Base-by-base conservation (phyloP, 2,113 vertebrate genomes). In the Nyctereutes procyonoides region DNA sequence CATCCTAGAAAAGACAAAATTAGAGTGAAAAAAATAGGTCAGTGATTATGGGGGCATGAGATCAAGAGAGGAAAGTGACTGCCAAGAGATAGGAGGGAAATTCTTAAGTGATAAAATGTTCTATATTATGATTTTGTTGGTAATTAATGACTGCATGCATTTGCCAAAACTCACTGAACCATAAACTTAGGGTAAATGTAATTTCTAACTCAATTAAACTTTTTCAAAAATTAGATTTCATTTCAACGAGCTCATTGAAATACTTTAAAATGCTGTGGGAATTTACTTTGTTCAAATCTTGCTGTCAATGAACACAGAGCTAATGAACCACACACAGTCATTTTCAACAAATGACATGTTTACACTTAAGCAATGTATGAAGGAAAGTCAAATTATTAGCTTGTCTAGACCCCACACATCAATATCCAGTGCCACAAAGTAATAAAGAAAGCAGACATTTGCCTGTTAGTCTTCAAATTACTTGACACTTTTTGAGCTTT, bases 341-440 rank as follows among this genome's bases (percentile, higher is more conserved):
- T 69, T 67, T 79, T 55, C 83, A 86, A n/a, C 55, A 77, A 56
- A 86, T 65, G 26, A 93, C 58, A 93, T 58, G 35, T 86, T 87
- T 87, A 58, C n/a, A 56, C 20, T 48, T 86, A 17, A 85, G 43
- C 5, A 79, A 43, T n/a, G 20, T 77, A 9, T 77, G 26, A 93
- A 67, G 48, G 19, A 43, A 86, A 79, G 15, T 77, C 71, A 58
- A 56, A 58, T 79, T n/a, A 58, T n/a, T 69, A n/a, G 19, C 58
- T 58, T 43, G 13, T 67, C 92, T 86, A 32, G 17, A 67, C 53
- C 19, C 20, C 60, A 67, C 12, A 86, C 26, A 77, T 79, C n/a
- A 56, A 48, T 56, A 51, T 30, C 60, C n/a, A 86, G n/a, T 24
- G 73, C 60, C 60, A 65, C 26, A 86, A 55, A 77, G 38, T 32